Conservation (phyloP, 2,888 invertebrate species). For the Gibbula magus region DNA sequence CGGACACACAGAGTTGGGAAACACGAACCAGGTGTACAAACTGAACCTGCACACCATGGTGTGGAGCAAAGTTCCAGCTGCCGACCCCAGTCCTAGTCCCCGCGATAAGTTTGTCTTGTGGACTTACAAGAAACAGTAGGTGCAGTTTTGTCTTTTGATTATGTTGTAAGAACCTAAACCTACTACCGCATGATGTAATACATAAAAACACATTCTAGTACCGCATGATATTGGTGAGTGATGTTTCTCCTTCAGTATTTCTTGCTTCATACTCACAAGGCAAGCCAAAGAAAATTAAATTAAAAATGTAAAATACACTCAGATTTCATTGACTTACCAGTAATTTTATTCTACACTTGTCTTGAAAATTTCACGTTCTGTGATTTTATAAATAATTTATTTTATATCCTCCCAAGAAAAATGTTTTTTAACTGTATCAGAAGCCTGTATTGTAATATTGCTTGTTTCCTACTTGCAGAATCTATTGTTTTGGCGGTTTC, state of each 20-base stretch:
- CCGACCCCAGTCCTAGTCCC: slow-evolving; percentile 58
- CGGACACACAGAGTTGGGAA: slow-evolving; percentile 66
- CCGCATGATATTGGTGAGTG: no score
- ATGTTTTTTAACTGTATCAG: no score
- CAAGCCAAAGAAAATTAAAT: no score
- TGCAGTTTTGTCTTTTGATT: neutral
- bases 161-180: neutral
- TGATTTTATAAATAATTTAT: neutral
- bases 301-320: no score
- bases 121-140: slow-evolving; percentile 62
- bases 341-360: no score
- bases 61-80: slow-evolving; percentile 58
- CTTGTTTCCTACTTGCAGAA: slow-evolving; percentile 46
- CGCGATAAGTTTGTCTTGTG: slow-evolving; percentile 68
- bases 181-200: no score
- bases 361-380: neutral
- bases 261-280: neutral
- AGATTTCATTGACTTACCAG: no score
- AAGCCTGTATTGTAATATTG: no score
- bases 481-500: slow-evolving; percentile 70
- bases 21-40: slow-evolving; percentile 62
- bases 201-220: no score
- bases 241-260: neutral
- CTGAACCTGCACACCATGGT: slow-evolving; percentile 61
- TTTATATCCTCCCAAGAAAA: neutral